These are phyloP conservation scores for Halcyon badia DNA, from an alignment of 2,797 vertebrate species.

Conservation along the genomic window DNA sequence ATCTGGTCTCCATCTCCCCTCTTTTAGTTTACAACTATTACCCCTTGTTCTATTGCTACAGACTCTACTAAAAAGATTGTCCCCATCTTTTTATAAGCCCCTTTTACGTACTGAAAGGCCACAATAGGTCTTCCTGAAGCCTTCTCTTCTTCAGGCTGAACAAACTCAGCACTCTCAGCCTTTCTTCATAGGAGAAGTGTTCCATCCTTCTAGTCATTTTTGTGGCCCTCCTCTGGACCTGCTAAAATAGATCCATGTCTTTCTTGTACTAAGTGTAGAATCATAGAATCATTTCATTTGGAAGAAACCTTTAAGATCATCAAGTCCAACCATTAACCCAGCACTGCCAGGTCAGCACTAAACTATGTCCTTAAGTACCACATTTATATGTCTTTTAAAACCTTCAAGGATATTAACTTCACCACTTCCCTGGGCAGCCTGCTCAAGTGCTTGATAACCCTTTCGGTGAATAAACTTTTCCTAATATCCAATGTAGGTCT, in stretches of 20 bases:
- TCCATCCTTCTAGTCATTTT: not conserved
- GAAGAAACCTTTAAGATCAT: too few species aligned
- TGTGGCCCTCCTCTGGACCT: not conserved
- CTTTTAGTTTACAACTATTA: not conserved
- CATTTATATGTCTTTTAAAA: too few species aligned
- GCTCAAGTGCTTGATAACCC: too few species aligned
- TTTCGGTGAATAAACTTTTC: too few species aligned
- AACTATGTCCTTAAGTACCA: too few species aligned
- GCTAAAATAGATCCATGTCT: not conserved
- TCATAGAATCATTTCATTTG: too few species aligned
- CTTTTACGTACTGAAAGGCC: not conserved
- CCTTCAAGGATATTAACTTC: too few species aligned
- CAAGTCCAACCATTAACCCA: too few species aligned
- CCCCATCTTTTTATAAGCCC: not conserved
- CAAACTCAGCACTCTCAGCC: not conserved
- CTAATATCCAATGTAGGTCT: too few species aligned
- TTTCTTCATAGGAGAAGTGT: not conserved
- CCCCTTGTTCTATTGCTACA: accelerated
- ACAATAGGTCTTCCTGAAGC: accelerated
- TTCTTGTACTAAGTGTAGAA: not conserved
- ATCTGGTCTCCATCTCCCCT: not conserved
- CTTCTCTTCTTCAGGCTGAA: not conserved
- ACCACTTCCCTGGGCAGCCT: too few species aligned
- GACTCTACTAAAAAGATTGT: not conserved
- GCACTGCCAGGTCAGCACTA: too few species aligned